Percentiles rank a stretch among this genome's conserved stretches.
Evolutionary conservation across 2,888 invertebrate genomes (phyloP).

Genomic region (Leptinotarsa peninsularis): DNA sequence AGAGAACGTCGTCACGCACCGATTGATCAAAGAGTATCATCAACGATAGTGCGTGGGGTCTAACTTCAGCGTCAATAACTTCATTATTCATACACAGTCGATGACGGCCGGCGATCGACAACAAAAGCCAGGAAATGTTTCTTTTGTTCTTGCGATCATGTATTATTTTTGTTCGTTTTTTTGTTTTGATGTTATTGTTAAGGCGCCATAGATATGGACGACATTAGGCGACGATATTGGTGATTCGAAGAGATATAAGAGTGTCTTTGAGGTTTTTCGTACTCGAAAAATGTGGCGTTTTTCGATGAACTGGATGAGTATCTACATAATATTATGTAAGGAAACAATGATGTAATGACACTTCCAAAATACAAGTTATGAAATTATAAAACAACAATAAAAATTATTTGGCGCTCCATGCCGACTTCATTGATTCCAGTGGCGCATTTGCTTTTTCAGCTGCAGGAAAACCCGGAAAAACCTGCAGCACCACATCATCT

Average conservation of each 20-base stretch:
- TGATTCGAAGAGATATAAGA: background rate
- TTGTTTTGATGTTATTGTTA: constrained; percentile 27
- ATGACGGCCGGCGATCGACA: constrained; percentile 31
- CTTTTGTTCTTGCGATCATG: constrained; percentile 33
- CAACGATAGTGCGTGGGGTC: constrained; percentile 39
- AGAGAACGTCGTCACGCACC: constrained; percentile 13
- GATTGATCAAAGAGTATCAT: constrained; percentile 37
- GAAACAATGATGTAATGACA: too few relatives aligned
- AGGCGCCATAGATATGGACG: constrained; percentile 8
- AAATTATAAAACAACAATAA: too few relatives aligned
- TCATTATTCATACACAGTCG: constrained; percentile 42
- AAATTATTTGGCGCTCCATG: too few relatives aligned
- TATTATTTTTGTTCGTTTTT: constrained; percentile 28
- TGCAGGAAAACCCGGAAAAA: too few relatives aligned
- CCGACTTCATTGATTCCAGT: too few relatives aligned
- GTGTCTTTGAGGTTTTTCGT: too few relatives aligned
- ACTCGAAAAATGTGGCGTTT: too few relatives aligned
- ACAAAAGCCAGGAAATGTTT: constrained; percentile 42
- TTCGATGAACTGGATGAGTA: too few relatives aligned
- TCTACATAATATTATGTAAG: too few relatives aligned
- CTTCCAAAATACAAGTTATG: too few relatives aligned
- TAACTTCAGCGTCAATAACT: constrained; percentile 41
- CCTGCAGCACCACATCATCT: too few relatives aligned
- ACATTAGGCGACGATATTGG: background rate
- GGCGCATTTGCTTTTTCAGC: too few relatives aligned